Conservation (phyloP, 2,113 vertebrate genomes). For the Oryzias javanicus region DNA sequence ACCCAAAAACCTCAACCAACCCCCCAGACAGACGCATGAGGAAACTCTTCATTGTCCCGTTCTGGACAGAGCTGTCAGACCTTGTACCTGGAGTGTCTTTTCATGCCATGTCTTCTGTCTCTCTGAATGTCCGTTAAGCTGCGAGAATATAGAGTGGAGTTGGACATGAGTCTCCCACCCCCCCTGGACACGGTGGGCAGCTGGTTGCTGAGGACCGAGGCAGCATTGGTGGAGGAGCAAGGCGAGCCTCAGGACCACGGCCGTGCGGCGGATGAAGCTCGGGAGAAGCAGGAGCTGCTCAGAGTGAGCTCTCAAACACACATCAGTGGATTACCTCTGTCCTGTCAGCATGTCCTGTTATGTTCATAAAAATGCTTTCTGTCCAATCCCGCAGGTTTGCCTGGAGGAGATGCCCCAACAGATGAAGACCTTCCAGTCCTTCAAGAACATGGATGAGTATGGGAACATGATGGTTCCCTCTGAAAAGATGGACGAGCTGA, state of each 20-base stretch:
- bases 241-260: conserved; percentile 74
- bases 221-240: conserved; percentile 73
- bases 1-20: too few relatives aligned
- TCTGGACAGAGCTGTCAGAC: too few relatives aligned
- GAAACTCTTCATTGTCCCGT: too few relatives aligned
- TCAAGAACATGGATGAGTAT: conserved; percentile 83
- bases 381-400: conserved; percentile 68
- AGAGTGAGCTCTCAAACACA: conserved; percentile 75
- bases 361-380: not conserved
- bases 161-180: conserved; percentile 81
- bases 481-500: conserved; percentile 90
- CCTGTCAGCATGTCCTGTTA: too few relatives aligned
- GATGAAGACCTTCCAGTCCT: conserved; percentile 78
- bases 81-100: too few relatives aligned
- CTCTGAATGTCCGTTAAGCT: conserved; percentile 69
- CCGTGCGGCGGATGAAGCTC: conserved; percentile 71
- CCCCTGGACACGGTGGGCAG: conserved; percentile 78
- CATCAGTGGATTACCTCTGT: not conserved
- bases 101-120: not conserved
- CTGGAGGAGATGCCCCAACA: conserved; percentile 82
- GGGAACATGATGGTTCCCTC: conserved; percentile 80
- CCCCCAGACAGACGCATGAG: too few relatives aligned
- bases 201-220: conserved; percentile 86
- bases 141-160: conserved; percentile 75
- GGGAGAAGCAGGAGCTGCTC: conserved; percentile 79